Base-by-base conservation (phyloP, 2,113 vertebrate genomes). In the Cepphus grylle region DNA sequence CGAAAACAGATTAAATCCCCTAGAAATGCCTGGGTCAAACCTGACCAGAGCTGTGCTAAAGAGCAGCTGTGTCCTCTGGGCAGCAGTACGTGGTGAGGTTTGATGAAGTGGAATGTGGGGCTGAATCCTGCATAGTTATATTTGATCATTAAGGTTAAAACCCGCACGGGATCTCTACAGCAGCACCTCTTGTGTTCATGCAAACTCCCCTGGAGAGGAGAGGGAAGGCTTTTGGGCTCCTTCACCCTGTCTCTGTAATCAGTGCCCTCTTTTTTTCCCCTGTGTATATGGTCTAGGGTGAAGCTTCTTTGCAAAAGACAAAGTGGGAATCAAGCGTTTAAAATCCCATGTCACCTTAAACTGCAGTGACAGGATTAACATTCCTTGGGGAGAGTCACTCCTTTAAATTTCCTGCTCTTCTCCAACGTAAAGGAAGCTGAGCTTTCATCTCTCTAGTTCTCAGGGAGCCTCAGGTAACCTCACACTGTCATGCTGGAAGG, bases 401-500 rank as follows among this genome's bases (percentile, higher is more conserved):
- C 77, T 76, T 91, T 40, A 19, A 26, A 49, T 81, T 91, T 82
- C 84, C 70, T 78, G 88, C 47, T 93, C 63, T 67, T 58, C 45
- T 81, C 67, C 84, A 42, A 36, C 61, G 43, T 87, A 65, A 72
- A 76, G 88, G 88, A 73, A 90, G 77, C 73, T 91, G 95, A 86
- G 91, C 77, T 92, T 95, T 95, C 77, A 81, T 87, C 77, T 88
- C 71, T 40, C 3, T 32, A 59, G 88, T 91, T 95, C 80, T 45
- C 36, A 11, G 70, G 81, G 63, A 94, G 93, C 94, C 95, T 89
- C 76, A 77, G 77, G 56, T 96, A 89, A 92, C 95, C 73, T 94
- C 47, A 3, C 34, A 1, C 56, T 50, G 52, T 78, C 65, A n/a
- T 4, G 25, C 77, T 96, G 83, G 61, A 78, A 79, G 83, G 73